Base-by-base conservation (phyloP, 2,113 vertebrate species). In the Heteronetta atricapilla region DNA sequence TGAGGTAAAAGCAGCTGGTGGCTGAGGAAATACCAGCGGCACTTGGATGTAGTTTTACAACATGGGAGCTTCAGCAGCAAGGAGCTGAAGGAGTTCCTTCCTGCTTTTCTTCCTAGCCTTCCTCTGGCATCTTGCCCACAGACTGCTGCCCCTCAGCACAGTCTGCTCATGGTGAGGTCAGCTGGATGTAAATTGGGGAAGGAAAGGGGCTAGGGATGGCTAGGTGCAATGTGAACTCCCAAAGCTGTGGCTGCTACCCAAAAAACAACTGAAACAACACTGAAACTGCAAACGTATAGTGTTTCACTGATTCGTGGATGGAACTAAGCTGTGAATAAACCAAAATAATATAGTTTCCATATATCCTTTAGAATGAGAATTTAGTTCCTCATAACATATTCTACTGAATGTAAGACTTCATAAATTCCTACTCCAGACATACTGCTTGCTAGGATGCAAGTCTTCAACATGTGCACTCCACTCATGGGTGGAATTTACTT, bases 1-100 rank as follows among this genome's bases (percentile, higher is more conserved):
- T 95, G 94, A 95, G 89, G 72, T 89, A 95, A 88, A 94, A 87
- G 84, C 94, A 97, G 89, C 95, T 97, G 93, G 84, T 87, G 87
- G 75, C 75, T 93, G 87, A 94, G 95, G 93, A 93, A 96, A 89
- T 55, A 88, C 93, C 89, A 80, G 87, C 6, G 2, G 87, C 86
- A 44, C 89, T 92, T 89, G 68, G 31, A 92, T 70, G 77, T 44
- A 72, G 80, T 74, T 95, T 94, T 92, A 76, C 1, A 0, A 34
- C 77, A 18, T 34, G 2, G 66, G 53, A 84, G 70, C 75, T 73
- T 40, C 7, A 3, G 75, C 75, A 82, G 31, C 34, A 13, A 59
- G 64, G 64, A 86, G 40, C 55, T 36, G 58, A 20, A 33, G 75
- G 64, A 18, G 14, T 0, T 70, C 38, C 21, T 84, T 55, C 75